Conservation (phyloP, 2,888 invertebrate genomes). For the Fragum sueziense region DNA sequence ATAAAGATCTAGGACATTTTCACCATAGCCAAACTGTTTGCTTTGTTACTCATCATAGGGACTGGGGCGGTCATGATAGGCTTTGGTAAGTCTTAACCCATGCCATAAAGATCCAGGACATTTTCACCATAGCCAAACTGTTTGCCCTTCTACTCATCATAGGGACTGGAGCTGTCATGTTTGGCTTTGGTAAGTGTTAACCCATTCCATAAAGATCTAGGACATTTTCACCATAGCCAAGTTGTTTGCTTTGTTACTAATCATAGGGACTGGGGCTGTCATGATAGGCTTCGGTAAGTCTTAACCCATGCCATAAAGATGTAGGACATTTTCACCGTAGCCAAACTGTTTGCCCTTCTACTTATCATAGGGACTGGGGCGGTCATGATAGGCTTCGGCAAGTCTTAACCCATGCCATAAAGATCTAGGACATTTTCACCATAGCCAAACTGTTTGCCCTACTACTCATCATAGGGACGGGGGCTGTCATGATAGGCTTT, state of each 20-base stretch:
- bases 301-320: too few relatives aligned
- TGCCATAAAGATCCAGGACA: slow-evolving; percentile 93
- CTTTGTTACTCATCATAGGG: slow-evolving; percentile 90
- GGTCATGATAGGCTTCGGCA: slow-evolving; percentile 88
- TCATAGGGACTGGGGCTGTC: slow-evolving; percentile 91
- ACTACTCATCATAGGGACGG: slow-evolving; percentile 90
- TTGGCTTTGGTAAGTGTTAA: slow-evolving; percentile 87
- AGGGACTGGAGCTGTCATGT: slow-evolving; percentile 89
- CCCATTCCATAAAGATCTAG: slow-evolving; percentile 95
- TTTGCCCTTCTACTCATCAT: slow-evolving; percentile 92
- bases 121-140: slow-evolving; percentile 94
- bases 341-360: slow-evolving; percentile 91
- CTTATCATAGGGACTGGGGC: slow-evolving; percentile 92
- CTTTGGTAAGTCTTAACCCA: slow-evolving; percentile 85
- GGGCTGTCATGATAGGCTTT: slow-evolving; percentile 88
- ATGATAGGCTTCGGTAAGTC: slow-evolving; percentile 87
- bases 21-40: slow-evolving; percentile 92
- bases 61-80: slow-evolving; percentile 90
- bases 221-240: slow-evolving; percentile 94
- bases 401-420: too few relatives aligned
- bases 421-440: slow-evolving; percentile 94
- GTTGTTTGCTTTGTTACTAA: slow-evolving; percentile 90
- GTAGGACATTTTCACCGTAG: slow-evolving; percentile 93
- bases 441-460: slow-evolving; percentile 93
- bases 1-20: slow-evolving; percentile 95